Evolutionary conservation across 2,113 vertebrate species (phyloP), one percentile per base, ranked within the genome.

Genomic region (Tamias sibiricus): DNA sequence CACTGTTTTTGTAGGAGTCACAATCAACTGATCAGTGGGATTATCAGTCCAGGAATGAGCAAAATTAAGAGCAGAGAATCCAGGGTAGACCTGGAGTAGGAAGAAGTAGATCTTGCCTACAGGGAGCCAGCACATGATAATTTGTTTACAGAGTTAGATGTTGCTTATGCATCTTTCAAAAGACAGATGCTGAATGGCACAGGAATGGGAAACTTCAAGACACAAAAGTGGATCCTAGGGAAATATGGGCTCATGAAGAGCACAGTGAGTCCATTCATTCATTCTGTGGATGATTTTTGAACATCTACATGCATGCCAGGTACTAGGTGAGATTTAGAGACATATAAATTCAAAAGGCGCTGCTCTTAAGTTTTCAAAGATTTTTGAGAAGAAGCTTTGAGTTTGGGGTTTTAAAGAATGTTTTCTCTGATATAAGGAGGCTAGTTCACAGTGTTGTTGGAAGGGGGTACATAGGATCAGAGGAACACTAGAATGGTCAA

Each of bases 301-400:
- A 89, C 2, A 54, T 22, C 19, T 49, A 4, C 4, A 0, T 17
- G 4, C 4, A 4, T 62, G 26, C 20, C 49, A 83, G 54, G 32
- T 32, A 80, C 22, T 52, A 32, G 69, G 59, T 93, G 44, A 97
- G 37, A 84, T 87, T 92, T 40, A 90, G 37, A 76, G 24, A 64
- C 3, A 57, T 6, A 64, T 13, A 37, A 76, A 54, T 32, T 37
- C 22, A 68, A 84, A 88, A 42, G 37, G 22, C 8, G 4, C 6
- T 93, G 32, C 28, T 84, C 7, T 32, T 30, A 14, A 17, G 40
- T 62, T 76, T 64, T n/a, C 87, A 89, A 64, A 44, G 81, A 40
- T 74, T 74, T 72, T 72, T 59, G n/a, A 44, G 44, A 69, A 57
- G 66, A 85, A 92, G 42, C 30, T 66, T 66, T 66, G 66, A 68